These are phyloP conservation scores for Rhea pennata DNA, from an alignment of 2,113 vertebrate genomes.

Conservation along the genomic window DNA sequence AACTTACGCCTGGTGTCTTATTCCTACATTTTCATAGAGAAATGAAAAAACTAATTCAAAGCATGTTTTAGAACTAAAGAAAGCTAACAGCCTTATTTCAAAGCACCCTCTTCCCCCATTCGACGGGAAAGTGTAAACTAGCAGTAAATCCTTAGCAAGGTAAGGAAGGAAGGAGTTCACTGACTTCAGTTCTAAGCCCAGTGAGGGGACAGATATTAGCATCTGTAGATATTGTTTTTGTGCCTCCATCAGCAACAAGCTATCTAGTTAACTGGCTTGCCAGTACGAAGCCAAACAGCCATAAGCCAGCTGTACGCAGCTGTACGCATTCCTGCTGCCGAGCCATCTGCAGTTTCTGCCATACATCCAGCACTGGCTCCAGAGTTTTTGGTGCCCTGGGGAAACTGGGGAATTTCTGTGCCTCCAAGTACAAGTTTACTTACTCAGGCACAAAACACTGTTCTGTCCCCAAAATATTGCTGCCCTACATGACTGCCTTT, in stretches of 20 bases:
- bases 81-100: background rate
- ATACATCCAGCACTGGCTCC: background rate
- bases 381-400: slow-evolving; percentile 17
- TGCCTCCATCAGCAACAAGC: background rate
- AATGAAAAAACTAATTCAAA: background rate
- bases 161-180: background rate
- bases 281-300: background rate
- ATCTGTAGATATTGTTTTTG: background rate
- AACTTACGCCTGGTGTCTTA: background rate
- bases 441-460: background rate
- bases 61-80: background rate
- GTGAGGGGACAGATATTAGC: background rate
- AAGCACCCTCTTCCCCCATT: background rate
- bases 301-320: slow-evolving; percentile 5
- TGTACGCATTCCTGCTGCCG: background rate
- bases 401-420: background rate
- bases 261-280: background rate
- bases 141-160: background rate
- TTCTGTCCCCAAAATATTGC: slow-evolving; percentile 38
- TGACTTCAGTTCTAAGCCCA: background rate
- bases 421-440: slow-evolving; percentile 10
- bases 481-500: background rate
- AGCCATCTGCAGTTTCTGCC: slow-evolving; percentile 34
- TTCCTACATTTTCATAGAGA: background rate
- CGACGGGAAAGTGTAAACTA: background rate